A percentile compares a stretch with the other conserved stretches of the same genome.
Evolutionary conservation across 2,797 vertebrate genomes (phyloP).

Genomic region (Hyperoplus immaculatus): DNA sequence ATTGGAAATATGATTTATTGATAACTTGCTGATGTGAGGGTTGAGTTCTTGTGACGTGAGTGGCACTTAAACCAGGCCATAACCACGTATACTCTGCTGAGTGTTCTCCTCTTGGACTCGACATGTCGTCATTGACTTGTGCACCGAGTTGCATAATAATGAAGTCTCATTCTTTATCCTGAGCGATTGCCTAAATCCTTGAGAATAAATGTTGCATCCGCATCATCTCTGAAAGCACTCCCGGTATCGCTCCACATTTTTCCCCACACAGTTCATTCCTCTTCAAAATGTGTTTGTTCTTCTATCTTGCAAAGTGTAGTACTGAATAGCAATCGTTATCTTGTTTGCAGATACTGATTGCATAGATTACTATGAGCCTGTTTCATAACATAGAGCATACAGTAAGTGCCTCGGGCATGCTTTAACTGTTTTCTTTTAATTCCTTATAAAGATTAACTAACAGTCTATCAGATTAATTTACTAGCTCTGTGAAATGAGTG

Average conservation of each 20-base stretch:
- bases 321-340: slow-evolving; percentile 43
- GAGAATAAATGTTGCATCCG: slow-evolving; percentile 40
- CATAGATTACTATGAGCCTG: slow-evolving; percentile 4
- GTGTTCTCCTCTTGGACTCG: slow-evolving; percentile 53
- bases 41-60: slow-evolving; percentile 6
- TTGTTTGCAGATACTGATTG: slow-evolving; percentile 34
- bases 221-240: slow-evolving; percentile 37
- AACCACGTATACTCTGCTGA: slow-evolving; percentile 15
- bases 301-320: slow-evolving; percentile 1
- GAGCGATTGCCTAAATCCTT: slow-evolving; percentile 54
- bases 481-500: background rate
- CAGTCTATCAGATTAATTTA: slow-evolving; percentile 25
- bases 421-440: background rate
- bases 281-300: slow-evolving; percentile 16
- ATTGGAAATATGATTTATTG: background rate
- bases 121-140: slow-evolving; percentile 49
- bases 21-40: slow-evolving; percentile 24
- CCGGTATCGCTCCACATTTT: slow-evolving; percentile 16
- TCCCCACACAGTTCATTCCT: background rate
- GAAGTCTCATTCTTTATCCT: slow-evolving; percentile 46
- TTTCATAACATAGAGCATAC: slow-evolving; percentile 8
- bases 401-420: slow-evolving; percentile 11
- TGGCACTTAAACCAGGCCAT: slow-evolving; percentile 28
- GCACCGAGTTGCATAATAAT: slow-evolving; percentile 66
- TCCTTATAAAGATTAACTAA: background rate